Conservation (phyloP, 2,113 vertebrate genomes). For the Chaenogobius annularis region DNA sequence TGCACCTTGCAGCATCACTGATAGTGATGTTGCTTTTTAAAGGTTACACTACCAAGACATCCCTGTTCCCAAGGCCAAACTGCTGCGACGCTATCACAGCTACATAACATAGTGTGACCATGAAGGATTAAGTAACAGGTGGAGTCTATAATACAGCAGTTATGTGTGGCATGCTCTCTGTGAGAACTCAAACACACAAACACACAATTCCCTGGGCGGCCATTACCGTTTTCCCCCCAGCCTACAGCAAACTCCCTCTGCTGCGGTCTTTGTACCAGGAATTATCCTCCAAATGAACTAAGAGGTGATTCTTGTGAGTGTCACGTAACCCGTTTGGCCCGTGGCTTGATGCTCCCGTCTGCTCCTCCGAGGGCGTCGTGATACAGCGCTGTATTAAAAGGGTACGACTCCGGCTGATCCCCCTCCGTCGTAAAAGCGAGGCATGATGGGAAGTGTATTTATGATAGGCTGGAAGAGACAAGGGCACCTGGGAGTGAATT, state of each 20-base stretch:
- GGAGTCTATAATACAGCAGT: constrained; percentile 21
- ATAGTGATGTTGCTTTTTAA: background rate
- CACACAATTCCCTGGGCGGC: constrained; percentile 40
- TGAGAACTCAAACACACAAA: constrained; percentile 37
- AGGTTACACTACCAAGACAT: constrained; percentile 19
- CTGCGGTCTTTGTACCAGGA: constrained; percentile 40
- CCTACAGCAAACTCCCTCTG: constrained; percentile 28
- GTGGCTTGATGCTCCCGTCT: constrained; percentile 12
- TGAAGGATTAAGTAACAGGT: constrained; percentile 17
- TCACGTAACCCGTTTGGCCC: constrained; percentile 49
- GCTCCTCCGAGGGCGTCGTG: constrained; percentile 32
- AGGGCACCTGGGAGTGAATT: constrained; percentile 20
- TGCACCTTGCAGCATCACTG: background rate
- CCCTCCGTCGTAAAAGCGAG: constrained; percentile 43
- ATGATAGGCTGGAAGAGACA: constrained; percentile 27
- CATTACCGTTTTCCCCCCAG: constrained; percentile 40
- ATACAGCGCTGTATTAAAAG: constrained; percentile 40
- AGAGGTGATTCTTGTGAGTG: constrained; percentile 52
- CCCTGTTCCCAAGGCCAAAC: background rate
- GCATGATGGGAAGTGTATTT: constrained; percentile 29
- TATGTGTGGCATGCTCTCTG: constrained; percentile 28
- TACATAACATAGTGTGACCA: constrained; percentile 12
- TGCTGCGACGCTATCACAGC: constrained; percentile 12
- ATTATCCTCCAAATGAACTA: constrained; percentile 65
- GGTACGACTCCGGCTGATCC: constrained; percentile 22